Base-by-base conservation (phyloP, 2,888 invertebrate species). In the Eucriotettix oculatus region DNA sequence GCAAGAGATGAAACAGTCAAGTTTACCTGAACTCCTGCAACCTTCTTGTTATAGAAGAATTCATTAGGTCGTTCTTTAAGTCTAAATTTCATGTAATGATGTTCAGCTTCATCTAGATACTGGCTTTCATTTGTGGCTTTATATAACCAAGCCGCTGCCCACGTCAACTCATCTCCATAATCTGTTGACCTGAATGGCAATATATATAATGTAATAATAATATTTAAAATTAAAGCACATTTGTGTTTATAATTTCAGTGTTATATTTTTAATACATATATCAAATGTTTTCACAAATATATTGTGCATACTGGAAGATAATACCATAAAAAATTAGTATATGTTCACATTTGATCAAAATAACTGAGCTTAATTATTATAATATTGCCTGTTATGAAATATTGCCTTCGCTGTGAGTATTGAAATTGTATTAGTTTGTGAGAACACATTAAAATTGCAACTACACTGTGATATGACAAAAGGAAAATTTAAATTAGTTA, bases 121-220 rank as follows among this genome's bases (percentile, higher is more conserved):
- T 69, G 68, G 0, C 69, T 63, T 10, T 77, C 73, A 44, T 73
- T 73, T 1, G 79, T 78, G 5, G 79, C 79, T 64, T 75, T 75
- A 69, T 74, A 78, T 10, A 81, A 68, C 80, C 80, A 80, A 1
- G 74, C 69, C 0, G 79, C 79, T 1, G 78, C 77, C 80, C 80
- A 81, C 0, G 76, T 75, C 41, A 81, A 68, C 65, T 80, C 80
- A 66, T 80, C 80, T 0, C 77, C 78, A 65, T 76, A 80, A 58
- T 77, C 78, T 1, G 75, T 73, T 52, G 77, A 77, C 67, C 78
- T 78, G 61, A 67, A n/a, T 2, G n/a, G n/a, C 11, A 56, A 12
- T 48, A n/a, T 48, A 5, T 9, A 48, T 48, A 48, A 48, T 48
- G 2, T 12, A 48, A 9, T 48, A n/a, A 48, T 48, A n/a, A 48